phyloP scores from a whole-genome alignment of 2,888 invertebrate genomes.

The Harpagoxenus sublaevis region DNA sequence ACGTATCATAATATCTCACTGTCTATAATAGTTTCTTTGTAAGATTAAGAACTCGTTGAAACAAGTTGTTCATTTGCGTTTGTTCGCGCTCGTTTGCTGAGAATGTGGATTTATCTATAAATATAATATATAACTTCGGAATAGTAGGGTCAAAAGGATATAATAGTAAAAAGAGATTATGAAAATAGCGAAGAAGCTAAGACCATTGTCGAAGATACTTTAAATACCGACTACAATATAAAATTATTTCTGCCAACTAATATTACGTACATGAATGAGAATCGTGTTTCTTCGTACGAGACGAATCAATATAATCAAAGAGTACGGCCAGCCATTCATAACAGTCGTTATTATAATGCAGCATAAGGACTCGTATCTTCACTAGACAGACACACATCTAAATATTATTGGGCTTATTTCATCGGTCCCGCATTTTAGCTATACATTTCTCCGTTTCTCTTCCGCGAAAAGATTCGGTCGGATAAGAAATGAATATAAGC shows the following conservation, averaged over 20 bases:
- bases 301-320: slow-evolving; percentile 8
- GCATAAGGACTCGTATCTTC: slow-evolving; percentile 1
- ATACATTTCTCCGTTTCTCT: slow-evolving; percentile 13
- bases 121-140: background rate
- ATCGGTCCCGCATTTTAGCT: slow-evolving; percentile 1
- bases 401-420: slow-evolving; percentile 50
- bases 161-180: background rate
- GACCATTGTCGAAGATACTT: background rate
- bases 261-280: background rate
- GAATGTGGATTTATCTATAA: too few species aligned
- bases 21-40: too few species aligned
- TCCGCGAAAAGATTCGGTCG: slow-evolving; percentile 49
- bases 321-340: slow-evolving; percentile 18
- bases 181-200: background rate
- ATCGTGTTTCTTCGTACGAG: slow-evolving; percentile 21
- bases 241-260: background rate
- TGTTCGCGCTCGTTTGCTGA: too few species aligned
- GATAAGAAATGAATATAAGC: slow-evolving; percentile 43
- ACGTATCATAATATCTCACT: too few species aligned
- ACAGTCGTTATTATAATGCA: background rate
- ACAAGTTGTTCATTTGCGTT: too few species aligned
- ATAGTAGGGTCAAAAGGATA: background rate
- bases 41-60: too few species aligned
- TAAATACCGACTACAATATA: background rate
- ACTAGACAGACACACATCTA: background rate